These are phyloP conservation scores for Plagiodera versicolora DNA, from an alignment of 2,888 invertebrate genomes.

Conservation along the genomic window DNA sequence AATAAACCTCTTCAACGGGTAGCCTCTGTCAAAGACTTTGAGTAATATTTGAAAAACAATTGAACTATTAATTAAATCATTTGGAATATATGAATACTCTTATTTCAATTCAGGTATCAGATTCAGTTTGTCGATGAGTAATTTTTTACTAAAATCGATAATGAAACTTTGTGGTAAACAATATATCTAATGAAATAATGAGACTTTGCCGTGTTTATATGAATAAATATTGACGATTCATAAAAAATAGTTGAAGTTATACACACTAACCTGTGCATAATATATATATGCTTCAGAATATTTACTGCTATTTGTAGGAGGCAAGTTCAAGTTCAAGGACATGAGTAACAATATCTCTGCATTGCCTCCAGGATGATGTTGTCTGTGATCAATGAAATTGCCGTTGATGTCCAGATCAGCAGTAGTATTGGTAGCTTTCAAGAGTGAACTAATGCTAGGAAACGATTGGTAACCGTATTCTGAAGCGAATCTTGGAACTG, in stretches of 20 bases:
- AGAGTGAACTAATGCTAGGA: constrained; percentile 72
- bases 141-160: too few relatives aligned
- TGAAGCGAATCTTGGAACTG: constrained; percentile 84
- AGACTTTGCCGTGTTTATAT: too few relatives aligned
- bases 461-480: constrained; percentile 96
- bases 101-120: too few relatives aligned
- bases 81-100: too few relatives aligned
- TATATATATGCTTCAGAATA: constrained; percentile 74
- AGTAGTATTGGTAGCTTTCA: constrained; percentile 59
- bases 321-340: constrained; percentile 63
- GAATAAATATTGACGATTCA: background rate
- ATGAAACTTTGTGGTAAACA: too few relatives aligned
- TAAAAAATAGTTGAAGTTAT: background rate
- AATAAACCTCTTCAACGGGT: too few relatives aligned
- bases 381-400: constrained; percentile 73
- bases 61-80: too few relatives aligned
- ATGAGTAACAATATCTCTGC: constrained; percentile 65
- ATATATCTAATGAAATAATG: background rate
- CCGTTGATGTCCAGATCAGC: constrained; percentile 60
- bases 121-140: too few relatives aligned
- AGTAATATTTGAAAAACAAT: too few relatives aligned
- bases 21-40: too few relatives aligned
- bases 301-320: constrained; percentile 55
- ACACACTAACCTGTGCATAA: constrained; percentile 73
- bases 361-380: constrained; percentile 83